Percentiles rank a stretch among this genome's conserved stretches.
phyloP scores from a whole-genome alignment of 2,113 vertebrate species.

The Furnarius figulus region DNA sequence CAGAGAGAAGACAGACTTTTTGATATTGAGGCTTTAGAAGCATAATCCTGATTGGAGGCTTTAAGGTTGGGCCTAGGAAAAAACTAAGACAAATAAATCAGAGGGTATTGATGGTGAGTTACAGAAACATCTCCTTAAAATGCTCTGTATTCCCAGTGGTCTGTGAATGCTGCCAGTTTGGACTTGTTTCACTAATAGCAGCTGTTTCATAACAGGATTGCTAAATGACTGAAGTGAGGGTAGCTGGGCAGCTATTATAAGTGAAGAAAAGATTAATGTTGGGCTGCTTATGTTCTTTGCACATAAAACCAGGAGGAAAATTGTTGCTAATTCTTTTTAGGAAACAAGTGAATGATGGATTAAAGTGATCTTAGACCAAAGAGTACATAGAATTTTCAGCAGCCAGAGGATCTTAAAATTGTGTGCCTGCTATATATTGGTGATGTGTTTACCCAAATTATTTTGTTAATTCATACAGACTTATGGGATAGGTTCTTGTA shows the following conservation, averaged over 20 bases:
- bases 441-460: neutral
- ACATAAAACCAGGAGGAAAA: neutral
- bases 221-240: neutral
- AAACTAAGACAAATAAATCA: neutral
- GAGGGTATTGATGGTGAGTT: neutral
- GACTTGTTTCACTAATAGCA: neutral
- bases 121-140: neutral
- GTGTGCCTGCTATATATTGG: neutral
- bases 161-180: neutral
- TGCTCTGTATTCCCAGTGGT: neutral
- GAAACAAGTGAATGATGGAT: neutral
- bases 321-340: neutral
- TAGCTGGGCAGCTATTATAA: neutral
- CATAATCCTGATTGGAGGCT: neutral
- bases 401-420: neutral
- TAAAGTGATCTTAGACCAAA: neutral
- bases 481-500: neutral
- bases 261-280: neutral
- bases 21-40: neutral
- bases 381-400: neutral
- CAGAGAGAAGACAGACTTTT: constrained; percentile 1
- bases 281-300: neutral
- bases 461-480: neutral
- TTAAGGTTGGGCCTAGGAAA: neutral
- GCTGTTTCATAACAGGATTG: constrained; percentile 7